Conservation (phyloP, 2,113 vertebrate species). For the Psammodynastes pulverulentus region DNA sequence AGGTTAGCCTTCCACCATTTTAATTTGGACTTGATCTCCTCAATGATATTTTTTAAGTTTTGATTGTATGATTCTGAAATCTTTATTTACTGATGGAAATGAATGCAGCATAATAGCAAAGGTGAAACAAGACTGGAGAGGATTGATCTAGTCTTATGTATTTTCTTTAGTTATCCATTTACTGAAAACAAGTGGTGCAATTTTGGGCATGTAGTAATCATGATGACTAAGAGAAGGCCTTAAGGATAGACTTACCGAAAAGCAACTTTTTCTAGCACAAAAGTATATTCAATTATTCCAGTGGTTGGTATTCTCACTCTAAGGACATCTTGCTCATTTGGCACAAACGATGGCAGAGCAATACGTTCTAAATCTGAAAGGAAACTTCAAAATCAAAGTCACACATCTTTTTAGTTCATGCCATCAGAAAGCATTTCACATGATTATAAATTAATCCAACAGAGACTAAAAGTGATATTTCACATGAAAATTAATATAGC, state of each 20-base stretch:
- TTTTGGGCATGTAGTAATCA: background rate
- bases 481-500: background rate
- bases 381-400: constrained; percentile 67
- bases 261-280: constrained; percentile 73
- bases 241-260: constrained; percentile 72
- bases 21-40: background rate
- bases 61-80: background rate
- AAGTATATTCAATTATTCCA: constrained; percentile 82
- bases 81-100: background rate
- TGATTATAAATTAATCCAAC: background rate
- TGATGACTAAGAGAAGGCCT: background rate
- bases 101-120: background rate
- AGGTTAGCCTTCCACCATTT: background rate
- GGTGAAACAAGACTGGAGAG: background rate
- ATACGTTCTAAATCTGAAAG: constrained; percentile 77
- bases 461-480: background rate
- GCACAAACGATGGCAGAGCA: constrained; percentile 65
- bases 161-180: background rate
- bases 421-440: background rate
- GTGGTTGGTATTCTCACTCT: constrained; percentile 77
- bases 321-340: constrained; percentile 78
- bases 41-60: background rate
- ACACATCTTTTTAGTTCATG: background rate
- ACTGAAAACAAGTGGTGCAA: background rate
- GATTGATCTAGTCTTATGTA: background rate